These are phyloP conservation scores for Falco concolor DNA, from an alignment of 2,797 vertebrate species.

Conservation along the genomic window DNA sequence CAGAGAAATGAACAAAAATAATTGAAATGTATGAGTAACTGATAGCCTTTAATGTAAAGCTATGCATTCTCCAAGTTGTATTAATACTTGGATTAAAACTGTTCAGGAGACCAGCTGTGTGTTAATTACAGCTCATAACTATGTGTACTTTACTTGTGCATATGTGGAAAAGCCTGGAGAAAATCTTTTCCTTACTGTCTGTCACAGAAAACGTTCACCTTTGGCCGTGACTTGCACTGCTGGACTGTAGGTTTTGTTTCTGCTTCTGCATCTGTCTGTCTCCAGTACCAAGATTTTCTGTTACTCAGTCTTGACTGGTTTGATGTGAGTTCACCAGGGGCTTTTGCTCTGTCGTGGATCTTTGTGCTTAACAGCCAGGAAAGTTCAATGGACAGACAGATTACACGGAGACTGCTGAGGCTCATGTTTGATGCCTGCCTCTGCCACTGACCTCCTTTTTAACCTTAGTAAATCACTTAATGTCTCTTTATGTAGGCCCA, in stretches of 20 bases:
- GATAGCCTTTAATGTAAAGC: neutral
- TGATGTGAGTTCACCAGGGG: constrained; percentile 25
- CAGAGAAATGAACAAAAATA: neutral
- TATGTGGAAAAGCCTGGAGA: neutral
- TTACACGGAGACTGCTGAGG: neutral
- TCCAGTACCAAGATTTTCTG: neutral
- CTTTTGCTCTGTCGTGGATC: neutral
- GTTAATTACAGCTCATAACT: neutral
- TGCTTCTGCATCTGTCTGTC: neutral
- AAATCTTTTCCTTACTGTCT: neutral
- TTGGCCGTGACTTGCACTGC: neutral
- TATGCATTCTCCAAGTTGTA: neutral
- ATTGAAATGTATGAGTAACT: neutral
- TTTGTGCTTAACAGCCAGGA: constrained; percentile 16
- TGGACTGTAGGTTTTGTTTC: neutral
- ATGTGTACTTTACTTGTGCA: neutral
- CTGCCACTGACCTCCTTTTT: neutral
- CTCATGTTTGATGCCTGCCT: neutral
- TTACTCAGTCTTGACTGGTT: neutral
- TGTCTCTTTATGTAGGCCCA: neutral
- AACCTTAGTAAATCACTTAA: neutral
- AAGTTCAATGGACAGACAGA: neutral
- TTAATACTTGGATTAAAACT: neutral
- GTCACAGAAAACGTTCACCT: neutral
- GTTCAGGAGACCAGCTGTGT: neutral